These are phyloP conservation scores for Amazona vittata DNA, from an alignment of 2,113 vertebrate species.

Conservation along the genomic window DNA sequence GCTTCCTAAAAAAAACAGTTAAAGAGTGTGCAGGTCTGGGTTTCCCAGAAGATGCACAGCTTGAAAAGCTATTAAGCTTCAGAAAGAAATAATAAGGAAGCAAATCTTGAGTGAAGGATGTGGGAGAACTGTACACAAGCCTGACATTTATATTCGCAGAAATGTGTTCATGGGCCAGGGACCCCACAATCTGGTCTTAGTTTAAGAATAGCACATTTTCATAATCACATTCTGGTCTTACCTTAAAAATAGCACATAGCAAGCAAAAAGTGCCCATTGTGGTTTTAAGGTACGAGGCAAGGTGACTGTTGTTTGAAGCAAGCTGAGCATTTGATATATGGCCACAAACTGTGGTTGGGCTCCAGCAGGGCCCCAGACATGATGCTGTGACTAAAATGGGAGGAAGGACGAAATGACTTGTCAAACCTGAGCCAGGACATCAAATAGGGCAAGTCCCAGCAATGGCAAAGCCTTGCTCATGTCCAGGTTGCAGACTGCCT, in stretches of 20 bases:
- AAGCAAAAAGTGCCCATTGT: background rate
- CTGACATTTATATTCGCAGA: background rate
- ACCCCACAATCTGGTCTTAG: background rate
- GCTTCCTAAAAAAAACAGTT: background rate
- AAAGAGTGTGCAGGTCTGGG: background rate
- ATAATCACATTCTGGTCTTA: background rate
- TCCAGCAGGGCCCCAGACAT: background rate
- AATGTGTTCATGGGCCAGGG: background rate
- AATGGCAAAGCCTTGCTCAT: background rate
- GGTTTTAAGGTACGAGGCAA: background rate
- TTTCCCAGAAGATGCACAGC: background rate
- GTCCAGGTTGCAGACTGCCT: background rate
- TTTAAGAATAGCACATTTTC: background rate
- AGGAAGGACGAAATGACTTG: background rate
- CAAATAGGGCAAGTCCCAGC: background rate
- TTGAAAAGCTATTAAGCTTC: background rate
- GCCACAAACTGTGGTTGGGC: background rate
- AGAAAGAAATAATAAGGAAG: background rate
- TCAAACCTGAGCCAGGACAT: background rate
- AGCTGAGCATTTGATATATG: background rate
- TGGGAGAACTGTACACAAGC: background rate
- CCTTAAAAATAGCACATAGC: background rate
- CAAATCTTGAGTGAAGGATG: background rate
- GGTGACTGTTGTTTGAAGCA: background rate
- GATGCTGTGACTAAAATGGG: fast-evolving